phyloP scores from a whole-genome alignment of 1,140 invertebrate genomes.

The Stenopsyche tienmushanensis region DNA sequence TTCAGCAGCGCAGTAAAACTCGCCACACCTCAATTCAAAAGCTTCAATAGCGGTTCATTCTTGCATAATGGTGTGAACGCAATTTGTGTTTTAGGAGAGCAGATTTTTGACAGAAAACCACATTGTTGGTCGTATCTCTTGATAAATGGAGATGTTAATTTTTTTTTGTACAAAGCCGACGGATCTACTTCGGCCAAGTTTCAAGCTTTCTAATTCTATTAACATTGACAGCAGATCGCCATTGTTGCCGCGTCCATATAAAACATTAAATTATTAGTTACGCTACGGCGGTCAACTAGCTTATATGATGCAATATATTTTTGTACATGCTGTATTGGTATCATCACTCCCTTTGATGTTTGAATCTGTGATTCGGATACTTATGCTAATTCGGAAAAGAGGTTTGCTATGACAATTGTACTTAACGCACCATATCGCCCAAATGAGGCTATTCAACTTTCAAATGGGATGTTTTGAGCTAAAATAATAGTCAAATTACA shows the following conservation, averaged over 20 bases:
- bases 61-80: too few species aligned
- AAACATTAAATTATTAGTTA: slow-evolving; percentile 16
- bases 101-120: not conserved
- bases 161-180: not conserved
- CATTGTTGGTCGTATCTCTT: not conserved
- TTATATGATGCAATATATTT: not conserved
- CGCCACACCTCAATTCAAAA: too few species aligned
- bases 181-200: not conserved
- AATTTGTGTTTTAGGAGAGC: too few species aligned
- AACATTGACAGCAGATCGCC: slow-evolving; percentile 13
- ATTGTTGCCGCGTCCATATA: slow-evolving; percentile 13
- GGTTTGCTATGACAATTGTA: not conserved
- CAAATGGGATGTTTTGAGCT: too few species aligned
- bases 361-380: too few species aligned
- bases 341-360: not conserved
- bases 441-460: too few species aligned
- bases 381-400: too few species aligned
- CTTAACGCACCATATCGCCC: too few species aligned
- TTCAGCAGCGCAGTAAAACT: too few species aligned
- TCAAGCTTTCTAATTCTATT: slow-evolving; percentile 28
- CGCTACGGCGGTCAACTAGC: slow-evolving; percentile 5
- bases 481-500: too few species aligned
- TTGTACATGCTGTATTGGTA: not conserved
- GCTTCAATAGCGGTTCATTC: too few species aligned
- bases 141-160: slow-evolving; percentile 18